Base-by-base conservation (phyloP, 2,888 invertebrate genomes). In the Drosophila borborema region DNA sequence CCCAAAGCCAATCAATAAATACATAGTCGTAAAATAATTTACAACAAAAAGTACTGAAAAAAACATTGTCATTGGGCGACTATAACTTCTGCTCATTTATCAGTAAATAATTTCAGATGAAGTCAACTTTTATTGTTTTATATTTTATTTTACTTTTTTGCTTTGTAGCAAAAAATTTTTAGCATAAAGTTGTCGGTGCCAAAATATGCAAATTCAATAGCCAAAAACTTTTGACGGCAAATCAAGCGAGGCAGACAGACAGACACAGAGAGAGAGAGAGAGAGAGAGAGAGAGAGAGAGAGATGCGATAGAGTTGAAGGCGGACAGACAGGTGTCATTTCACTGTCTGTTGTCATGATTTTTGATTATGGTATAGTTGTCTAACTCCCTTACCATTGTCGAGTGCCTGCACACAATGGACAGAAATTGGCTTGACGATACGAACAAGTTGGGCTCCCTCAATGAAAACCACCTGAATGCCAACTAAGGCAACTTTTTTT, bases 161-260 rank as follows among this genome's bases (percentile, higher is more conserved):
- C 28, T 6, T 40, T 51, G 59, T 38, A 46, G 59, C 60, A 55
- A 65, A 59, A 48, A 43, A 65, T 56, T 60, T 62, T 54, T 61
- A 55, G 41, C 45, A 38, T 38, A 64, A 77, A 69, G 41, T 82
- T 82, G 41, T 70, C 65, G 54, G 71, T 63, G 66, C 64, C 71
- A 71, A 81, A 84, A 86, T 84, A 84, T 88, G 86, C 66, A 84
- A 84, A 84, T 84, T 86, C 81, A 86, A 88, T 70, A 51, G 75
- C 53, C 46, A 62, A 61, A 64, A 84, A 88, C 86, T 84, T 87
- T 85, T 78, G 72, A 66, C 71, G 88, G 64, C 81, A 86, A 86
- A 84, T 88, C 83, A 83, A 78, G 83, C 72, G 76, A 69, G 34
- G 76, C 56, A 55, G 51, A 38, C 60, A 64, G 65, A 51, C 55